These are phyloP conservation scores for Caenorhabditis sp. DNA, from an alignment of 2,888 invertebrate genomes.

Conservation along the genomic window DNA sequence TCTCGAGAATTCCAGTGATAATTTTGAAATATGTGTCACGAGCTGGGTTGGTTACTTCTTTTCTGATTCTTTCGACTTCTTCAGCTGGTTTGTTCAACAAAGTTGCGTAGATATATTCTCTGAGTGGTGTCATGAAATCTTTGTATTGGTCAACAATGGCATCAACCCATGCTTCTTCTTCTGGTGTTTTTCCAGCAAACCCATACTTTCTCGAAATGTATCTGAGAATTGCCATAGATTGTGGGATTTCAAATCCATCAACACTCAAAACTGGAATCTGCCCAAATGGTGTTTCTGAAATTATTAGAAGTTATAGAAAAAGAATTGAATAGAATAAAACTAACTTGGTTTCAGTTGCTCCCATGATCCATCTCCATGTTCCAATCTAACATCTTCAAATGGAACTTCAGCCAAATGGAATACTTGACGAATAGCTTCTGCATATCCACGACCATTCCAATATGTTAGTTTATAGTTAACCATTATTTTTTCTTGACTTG, in stretches of 20 bases:
- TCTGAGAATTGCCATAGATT: constrained; percentile 20
- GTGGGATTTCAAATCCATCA: constrained; percentile 29
- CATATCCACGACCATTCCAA: constrained; percentile 21
- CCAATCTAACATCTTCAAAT: constrained; percentile 19
- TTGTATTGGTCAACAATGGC: constrained; percentile 34
- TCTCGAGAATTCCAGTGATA: background rate
- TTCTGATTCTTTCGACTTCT: constrained; percentile 16
- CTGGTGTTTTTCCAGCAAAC: constrained; percentile 26
- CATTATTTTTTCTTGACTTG: background rate
- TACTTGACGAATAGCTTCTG: constrained; percentile 8
- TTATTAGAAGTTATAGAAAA: too few relatives aligned
- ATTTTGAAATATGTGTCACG: constrained; percentile 18
- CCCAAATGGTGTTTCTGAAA: constrained; percentile 20
- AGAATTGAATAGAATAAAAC: too few relatives aligned
- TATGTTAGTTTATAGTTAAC: constrained; percentile 10
- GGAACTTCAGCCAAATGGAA: constrained; percentile 25
- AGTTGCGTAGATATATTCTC: constrained; percentile 6
- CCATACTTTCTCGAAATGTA: constrained; percentile 30
- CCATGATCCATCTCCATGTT: constrained; percentile 13
- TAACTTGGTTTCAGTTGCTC: constrained; percentile 14
- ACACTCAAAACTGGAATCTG: constrained; percentile 19
- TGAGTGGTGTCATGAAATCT: constrained; percentile 15
- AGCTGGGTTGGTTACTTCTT: constrained; percentile 14
- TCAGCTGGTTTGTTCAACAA: constrained; percentile 14
- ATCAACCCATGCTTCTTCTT: constrained; percentile 34